phyloP scores from a whole-genome alignment of 1,140 invertebrate species.

The Drosophila funebris region DNA sequence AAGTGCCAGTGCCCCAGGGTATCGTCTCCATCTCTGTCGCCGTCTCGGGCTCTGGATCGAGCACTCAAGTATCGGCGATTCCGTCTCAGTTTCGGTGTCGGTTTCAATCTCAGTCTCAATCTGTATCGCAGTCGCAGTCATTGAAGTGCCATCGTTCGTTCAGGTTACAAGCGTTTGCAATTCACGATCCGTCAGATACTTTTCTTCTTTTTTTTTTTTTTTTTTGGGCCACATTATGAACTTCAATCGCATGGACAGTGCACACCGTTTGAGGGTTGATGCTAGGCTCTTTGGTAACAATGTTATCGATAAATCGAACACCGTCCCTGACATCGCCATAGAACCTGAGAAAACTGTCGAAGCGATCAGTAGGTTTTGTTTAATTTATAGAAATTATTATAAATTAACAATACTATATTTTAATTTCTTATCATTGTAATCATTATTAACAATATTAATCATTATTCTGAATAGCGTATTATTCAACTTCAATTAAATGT shows the following conservation, averaged over 20 bases:
- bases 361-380: slow-evolving; percentile 25
- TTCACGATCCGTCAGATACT: background rate
- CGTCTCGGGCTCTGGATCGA: background rate
- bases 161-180: slow-evolving; percentile 39
- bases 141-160: slow-evolving; percentile 49
- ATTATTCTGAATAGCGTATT: background rate
- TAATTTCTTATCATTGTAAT: background rate
- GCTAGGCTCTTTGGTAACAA: slow-evolving; percentile 54
- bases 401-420: background rate
- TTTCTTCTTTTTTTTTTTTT: background rate
- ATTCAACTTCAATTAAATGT: slow-evolving; percentile 19
- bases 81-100: slow-evolving; percentile 8
- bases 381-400: background rate
- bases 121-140: slow-evolving; percentile 40
- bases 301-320: slow-evolving; percentile 25
- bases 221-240: slow-evolving; percentile 47
- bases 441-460: background rate
- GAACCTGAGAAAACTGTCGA: background rate
- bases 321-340: background rate
- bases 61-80: slow-evolving; percentile 12
- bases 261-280: slow-evolving; percentile 62
- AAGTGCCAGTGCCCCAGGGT: slow-evolving; percentile 1
- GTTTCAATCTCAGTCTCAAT: slow-evolving; percentile 3
- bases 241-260: slow-evolving; percentile 74
- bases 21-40: background rate